phyloP scores from a whole-genome alignment of 2,888 invertebrate species.

The Peribatodes rhomboidaria region DNA sequence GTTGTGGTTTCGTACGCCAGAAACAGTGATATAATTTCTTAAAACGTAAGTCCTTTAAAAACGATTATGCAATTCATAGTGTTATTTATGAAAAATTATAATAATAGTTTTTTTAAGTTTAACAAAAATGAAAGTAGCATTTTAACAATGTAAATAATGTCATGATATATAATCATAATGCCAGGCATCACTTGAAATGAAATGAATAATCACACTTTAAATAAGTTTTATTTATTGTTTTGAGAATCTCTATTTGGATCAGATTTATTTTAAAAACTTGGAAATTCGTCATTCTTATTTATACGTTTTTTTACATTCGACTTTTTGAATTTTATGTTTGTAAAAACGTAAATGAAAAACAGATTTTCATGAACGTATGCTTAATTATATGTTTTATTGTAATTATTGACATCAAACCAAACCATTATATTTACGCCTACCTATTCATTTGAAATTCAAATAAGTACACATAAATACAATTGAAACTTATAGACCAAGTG shows the following conservation, averaged over 20 bases:
- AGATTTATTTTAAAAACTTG: background rate
- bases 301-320: background rate
- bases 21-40: background rate
- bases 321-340: background rate
- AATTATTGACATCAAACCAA: background rate
- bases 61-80: too few relatives aligned
- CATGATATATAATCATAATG: background rate
- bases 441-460: constrained; percentile 44
- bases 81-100: too few relatives aligned
- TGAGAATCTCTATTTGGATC: constrained; percentile 30
- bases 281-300: background rate
- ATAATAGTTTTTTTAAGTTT: background rate
- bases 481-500: constrained; percentile 46
- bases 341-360: background rate
- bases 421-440: constrained; percentile 38
- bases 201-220: constrained; percentile 5
- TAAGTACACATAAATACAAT: constrained; percentile 38
- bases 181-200: constrained; percentile 6
- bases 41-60: too few relatives aligned
- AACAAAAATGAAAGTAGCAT: background rate
- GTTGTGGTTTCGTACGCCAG: background rate
- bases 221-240: constrained; percentile 20
- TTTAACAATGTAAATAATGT: background rate
- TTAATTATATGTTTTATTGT: background rate
- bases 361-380: background rate